These are phyloP conservation scores for Gallinago stenura DNA, from an alignment of 2,797 vertebrate species.

Conservation along the genomic window DNA sequence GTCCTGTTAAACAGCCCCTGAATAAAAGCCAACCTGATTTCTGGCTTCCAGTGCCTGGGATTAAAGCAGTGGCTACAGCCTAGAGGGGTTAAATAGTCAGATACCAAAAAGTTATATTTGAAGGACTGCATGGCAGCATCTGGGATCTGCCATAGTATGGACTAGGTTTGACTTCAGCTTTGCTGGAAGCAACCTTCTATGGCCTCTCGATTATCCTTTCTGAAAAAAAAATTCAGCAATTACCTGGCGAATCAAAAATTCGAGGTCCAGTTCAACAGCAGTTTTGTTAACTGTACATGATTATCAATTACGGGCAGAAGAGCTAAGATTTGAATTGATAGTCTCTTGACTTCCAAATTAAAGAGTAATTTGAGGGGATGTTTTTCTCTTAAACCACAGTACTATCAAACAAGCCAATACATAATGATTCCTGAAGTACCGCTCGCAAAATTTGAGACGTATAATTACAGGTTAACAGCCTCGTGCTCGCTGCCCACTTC, in stretches of 20 bases:
- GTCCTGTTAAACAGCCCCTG: not conserved
- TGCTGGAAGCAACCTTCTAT: not conserved
- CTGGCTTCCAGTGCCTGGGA: not conserved
- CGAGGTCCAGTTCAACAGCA: conserved; percentile 28
- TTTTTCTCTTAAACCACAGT: conserved; percentile 46
- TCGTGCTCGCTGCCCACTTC: conserved; percentile 17
- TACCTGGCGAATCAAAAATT: conserved; percentile 52
- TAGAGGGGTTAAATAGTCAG: not conserved
- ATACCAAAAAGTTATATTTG: not conserved
- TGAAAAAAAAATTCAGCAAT: conserved; percentile 2
- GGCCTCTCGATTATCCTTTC: conserved; percentile 40
- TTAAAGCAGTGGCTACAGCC: not conserved
- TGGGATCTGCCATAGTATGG: not conserved
- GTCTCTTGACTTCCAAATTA: conserved; percentile 66
- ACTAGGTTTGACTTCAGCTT: conserved; percentile 25
- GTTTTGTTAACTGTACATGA: conserved; percentile 26
- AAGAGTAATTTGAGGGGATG: conserved; percentile 53
- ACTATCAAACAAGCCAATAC: conserved; percentile 28
- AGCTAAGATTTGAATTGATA: conserved; percentile 51
- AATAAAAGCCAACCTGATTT: not conserved
- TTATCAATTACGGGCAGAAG: conserved; percentile 55
- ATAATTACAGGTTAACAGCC: conserved; percentile 50
- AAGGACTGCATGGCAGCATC: not conserved
- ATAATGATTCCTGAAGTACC: conserved; percentile 33
- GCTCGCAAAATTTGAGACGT: conserved; percentile 7